Evolutionary conservation across 2,888 invertebrate species (phyloP), one percentile per base, ranked within the genome.

Genomic region (Agrochola lota): DNA sequence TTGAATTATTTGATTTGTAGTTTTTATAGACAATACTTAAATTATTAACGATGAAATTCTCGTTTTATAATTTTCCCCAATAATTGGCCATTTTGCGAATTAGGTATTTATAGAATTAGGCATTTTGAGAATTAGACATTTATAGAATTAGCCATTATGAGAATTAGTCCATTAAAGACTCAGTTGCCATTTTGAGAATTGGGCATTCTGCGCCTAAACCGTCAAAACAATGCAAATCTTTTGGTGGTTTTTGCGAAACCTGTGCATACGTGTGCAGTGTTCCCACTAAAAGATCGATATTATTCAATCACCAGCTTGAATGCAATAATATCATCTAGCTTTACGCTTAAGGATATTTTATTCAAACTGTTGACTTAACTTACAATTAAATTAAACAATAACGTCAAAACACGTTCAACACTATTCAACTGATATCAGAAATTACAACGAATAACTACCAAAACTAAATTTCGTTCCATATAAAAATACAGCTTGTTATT

Each of bases 401-500:
- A 57, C n/a, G 6, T 26, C 0, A 8, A 60, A 79, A 0, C 60
- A 68, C 40, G 40, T n/a, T 40, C 5, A 59, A 52, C 59, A 83
- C 60, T 52, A 67, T 49, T 30, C 20, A 49, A 5, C 9, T 49
- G 12, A 60, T n/a, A 68, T 40, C 15, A 23, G 17, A 46, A 55
- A 49, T 64, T 40, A 3, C 11, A 60, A 67, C 59, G 15, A 59
- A 71, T 46, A 46, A 43, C 9, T 40, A 46, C 7, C 7, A 3
- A 57, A 30, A 63, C 66, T 15, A 30, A 62, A 81, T 63, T 71
- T 23, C 1, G 12, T 74, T 40, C 7, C 49, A 8, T 46, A 69
- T 46, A 35, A 75, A 59, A 85, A 64, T 63, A 55, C 35, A 20
- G 26, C 55, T 71, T 23, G 68, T 83, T 72, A 69, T 43, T 63